A percentile compares a stretch with the other conserved stretches of the same genome.
Evolutionary conservation across 2,113 vertebrate species (phyloP).

Genomic region (Pseudorasbora parva): DNA sequence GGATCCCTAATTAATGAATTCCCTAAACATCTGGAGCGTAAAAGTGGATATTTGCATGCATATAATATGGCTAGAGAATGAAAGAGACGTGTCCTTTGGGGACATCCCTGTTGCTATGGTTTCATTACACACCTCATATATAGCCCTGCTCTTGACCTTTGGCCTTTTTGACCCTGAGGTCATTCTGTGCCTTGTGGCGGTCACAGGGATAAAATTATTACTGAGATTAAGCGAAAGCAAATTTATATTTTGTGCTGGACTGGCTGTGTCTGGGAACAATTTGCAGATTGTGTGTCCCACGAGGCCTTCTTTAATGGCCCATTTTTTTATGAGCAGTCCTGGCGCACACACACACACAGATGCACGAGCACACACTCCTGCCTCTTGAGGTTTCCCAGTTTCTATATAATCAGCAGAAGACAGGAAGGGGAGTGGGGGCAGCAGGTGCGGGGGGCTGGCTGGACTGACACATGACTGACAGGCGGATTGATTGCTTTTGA

Average conservation of each 20-base stretch:
- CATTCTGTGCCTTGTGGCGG: neutral
- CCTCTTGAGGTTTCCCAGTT: slow-evolving; percentile 8
- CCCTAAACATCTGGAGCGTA: neutral
- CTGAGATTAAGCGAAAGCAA: neutral
- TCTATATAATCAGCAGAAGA: slow-evolving; percentile 7
- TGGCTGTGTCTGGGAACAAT: neutral
- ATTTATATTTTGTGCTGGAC: neutral
- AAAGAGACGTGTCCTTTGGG: neutral
- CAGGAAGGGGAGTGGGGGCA: neutral
- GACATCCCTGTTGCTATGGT: neutral
- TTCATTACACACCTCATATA: neutral
- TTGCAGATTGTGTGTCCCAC: slow-evolving; percentile 1
- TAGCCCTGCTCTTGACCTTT: neutral
- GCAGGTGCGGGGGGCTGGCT: slow-evolving; percentile 33
- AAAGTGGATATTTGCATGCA: neutral
- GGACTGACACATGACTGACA: slow-evolving; percentile 44
- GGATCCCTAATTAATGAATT: neutral
- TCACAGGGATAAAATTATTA: neutral
- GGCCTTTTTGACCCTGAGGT: neutral
- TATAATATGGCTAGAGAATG: too few species aligned
- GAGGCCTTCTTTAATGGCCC: slow-evolving; percentile 9
- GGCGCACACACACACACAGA: neutral
- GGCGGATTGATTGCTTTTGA: slow-evolving; percentile 13
- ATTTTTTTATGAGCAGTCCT: neutral
- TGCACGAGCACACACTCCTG: too few species aligned